Conservation (phyloP, 2,888 invertebrate genomes). For the Agrochola circellaris region DNA sequence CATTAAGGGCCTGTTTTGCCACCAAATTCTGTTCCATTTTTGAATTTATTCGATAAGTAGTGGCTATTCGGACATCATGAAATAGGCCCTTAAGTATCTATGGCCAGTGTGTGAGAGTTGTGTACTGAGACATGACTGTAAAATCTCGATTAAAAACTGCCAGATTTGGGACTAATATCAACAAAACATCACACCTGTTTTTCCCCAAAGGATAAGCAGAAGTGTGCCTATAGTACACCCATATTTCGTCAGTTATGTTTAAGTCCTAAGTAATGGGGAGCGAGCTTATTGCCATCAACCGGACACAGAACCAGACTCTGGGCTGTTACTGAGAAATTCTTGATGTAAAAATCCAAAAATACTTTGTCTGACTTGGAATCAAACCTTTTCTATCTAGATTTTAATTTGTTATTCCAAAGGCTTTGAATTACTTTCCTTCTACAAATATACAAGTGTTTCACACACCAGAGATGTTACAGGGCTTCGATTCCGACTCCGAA, state of each 20-base stretch:
- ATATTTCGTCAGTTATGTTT: not conserved
- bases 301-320: not conserved
- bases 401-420: not conserved
- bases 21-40: too few species aligned
- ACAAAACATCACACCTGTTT: not conserved
- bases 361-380: not conserved
- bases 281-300: not conserved
- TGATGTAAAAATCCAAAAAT: not conserved
- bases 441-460: not conserved
- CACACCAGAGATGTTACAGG: too few species aligned
- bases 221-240: too few species aligned
- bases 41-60: too few species aligned
- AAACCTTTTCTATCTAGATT: too few species aligned
- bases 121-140: not conserved
- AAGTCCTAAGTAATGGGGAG: not conserved
- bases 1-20: too few species aligned
- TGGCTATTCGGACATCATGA: too few species aligned
- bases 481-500: too few species aligned
- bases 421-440: not conserved
- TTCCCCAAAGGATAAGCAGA: not conserved
- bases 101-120: too few species aligned
- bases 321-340: not conserved
- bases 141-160: not conserved
- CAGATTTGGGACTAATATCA: not conserved
- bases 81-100: not conserved